Evolutionary conservation across 2,888 invertebrate species (phyloP).

Genomic region (Rhamphomyia laevipes): DNA sequence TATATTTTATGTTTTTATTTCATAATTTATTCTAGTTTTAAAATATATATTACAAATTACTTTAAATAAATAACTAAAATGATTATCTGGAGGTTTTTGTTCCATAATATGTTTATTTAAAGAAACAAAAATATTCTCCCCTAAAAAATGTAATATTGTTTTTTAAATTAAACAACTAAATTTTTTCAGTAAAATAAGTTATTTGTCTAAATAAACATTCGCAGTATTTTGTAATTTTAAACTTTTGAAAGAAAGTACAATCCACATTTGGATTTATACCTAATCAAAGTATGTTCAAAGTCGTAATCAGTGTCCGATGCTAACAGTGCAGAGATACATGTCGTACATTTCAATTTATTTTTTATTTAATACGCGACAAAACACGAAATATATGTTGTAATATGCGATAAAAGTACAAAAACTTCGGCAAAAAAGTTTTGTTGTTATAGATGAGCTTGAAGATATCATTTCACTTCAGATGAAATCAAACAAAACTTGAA

Average conservation of each 20-base stretch:
- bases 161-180: no score
- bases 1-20: neutral
- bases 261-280: neutral
- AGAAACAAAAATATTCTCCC: no score
- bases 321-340: neutral
- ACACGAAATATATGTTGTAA: neutral
- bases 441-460: no score
- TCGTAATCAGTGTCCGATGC: neutral
- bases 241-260: neutral
- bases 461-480: no score
- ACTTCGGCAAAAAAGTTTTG: neutral
- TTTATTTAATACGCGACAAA: slow-evolving; percentile 1
- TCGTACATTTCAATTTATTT: neutral
- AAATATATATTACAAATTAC: neutral
- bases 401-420: neutral
- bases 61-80: neutral
- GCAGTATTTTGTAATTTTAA: neutral
- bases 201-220: neutral
- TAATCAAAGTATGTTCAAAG: neutral
- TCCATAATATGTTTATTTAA: no score
- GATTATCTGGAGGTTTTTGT: neutral
- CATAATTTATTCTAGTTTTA: neutral
- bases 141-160: no score
- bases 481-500: no score
- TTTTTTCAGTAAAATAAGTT: neutral